Conservation (phyloP, 2,888 invertebrate genomes). For the Lepidocyrtoides sp. region DNA sequence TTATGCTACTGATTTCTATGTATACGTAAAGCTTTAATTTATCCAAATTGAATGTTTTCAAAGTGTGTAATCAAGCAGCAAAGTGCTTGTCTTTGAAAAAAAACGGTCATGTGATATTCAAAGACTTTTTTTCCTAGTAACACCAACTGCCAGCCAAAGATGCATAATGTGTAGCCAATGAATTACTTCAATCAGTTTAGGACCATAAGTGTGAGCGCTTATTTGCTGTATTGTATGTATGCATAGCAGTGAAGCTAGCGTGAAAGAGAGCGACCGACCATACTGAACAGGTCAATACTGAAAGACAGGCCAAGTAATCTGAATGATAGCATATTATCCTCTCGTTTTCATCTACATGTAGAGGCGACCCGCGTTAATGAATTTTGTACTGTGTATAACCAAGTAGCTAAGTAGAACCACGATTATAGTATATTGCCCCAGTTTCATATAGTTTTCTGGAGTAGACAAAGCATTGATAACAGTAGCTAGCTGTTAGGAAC, state of each 20-base stretch:
- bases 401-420: not conserved
- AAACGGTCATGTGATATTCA: too few species aligned
- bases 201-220: not conserved
- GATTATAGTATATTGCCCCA: not conserved
- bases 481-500: not conserved
- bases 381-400: not conserved
- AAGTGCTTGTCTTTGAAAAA: too few species aligned
- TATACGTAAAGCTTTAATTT: too few species aligned
- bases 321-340: not conserved
- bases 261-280: not conserved
- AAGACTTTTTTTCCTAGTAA: too few species aligned
- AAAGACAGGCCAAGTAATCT: slow-evolving; percentile 38
- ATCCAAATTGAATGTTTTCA: too few species aligned
- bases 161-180: not conserved
- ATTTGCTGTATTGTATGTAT: not conserved
- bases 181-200: not conserved
- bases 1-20: too few species aligned
- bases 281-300: not conserved
- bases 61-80: too few species aligned
- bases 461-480: not conserved
- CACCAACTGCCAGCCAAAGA: not conserved
- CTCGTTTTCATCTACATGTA: slow-evolving; percentile 39
- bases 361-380: slow-evolving; percentile 23
- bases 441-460: not conserved
- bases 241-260: not conserved